Percentiles rank a stretch among this genome's conserved stretches.
Evolutionary conservation across 1,140 invertebrate genomes (phyloP).

Genomic region (Cydia strobilella): DNA sequence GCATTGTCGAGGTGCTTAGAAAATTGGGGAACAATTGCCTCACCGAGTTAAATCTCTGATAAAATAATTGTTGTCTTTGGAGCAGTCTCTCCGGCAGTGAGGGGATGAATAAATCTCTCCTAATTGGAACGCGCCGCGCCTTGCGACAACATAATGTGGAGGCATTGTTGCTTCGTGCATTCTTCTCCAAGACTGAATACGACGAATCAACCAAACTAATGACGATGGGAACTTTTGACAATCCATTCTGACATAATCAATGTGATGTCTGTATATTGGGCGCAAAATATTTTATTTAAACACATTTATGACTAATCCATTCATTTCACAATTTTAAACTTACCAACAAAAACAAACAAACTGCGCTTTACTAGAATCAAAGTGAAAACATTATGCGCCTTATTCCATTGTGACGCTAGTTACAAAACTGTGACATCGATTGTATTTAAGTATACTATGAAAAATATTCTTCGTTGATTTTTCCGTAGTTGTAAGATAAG

Average conservation of each 20-base stretch:
- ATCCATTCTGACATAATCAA: constrained; percentile 41
- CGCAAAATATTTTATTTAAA: no score
- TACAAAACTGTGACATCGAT: no score
- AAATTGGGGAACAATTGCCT: constrained; percentile 72
- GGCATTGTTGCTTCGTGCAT: constrained; percentile 60
- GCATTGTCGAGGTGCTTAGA: constrained; percentile 72
- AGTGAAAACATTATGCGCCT: no score
- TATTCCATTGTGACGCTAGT: no score
- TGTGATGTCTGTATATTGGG: neutral
- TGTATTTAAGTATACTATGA: constrained; percentile 20
- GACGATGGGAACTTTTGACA: constrained; percentile 57
- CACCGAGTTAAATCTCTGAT: constrained; percentile 71
- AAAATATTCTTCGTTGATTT: constrained; percentile 42
- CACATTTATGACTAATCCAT: no score
- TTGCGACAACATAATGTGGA: constrained; percentile 67
- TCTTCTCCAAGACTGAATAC: constrained; percentile 55
- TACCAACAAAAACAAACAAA: no score
- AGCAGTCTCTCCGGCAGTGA: constrained; percentile 56
- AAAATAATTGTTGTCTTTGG: constrained; percentile 57
- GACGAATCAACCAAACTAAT: constrained; percentile 60
- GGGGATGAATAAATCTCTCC: constrained; percentile 71
- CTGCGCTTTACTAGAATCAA: no score
- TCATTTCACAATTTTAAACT: no score
- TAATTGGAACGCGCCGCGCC: constrained; percentile 68
- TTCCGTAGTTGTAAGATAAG: constrained; percentile 49